phyloP scores from a whole-genome alignment of 2,797 vertebrate species.

The Phataginus tetradactyla region DNA sequence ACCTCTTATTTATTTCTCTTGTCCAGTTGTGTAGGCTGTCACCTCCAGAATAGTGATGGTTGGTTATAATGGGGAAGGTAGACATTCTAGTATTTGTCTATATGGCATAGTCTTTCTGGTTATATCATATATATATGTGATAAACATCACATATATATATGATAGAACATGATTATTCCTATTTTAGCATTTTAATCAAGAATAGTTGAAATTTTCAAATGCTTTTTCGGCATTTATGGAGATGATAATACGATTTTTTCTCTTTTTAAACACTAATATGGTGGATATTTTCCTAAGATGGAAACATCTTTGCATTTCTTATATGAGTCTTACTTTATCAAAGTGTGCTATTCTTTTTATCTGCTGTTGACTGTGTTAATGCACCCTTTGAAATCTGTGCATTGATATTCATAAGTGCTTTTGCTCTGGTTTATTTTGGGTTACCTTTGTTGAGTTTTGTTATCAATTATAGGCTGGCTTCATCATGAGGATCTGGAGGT shows the following conservation, averaged over 20 bases:
- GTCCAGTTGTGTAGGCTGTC: neutral
- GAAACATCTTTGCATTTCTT: neutral
- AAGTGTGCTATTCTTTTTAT: neutral
- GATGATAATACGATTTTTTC: neutral
- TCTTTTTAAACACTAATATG: neutral
- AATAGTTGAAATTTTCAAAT: neutral
- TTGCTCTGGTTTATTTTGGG: neutral
- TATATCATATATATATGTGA: neutral
- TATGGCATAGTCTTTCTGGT: neutral
- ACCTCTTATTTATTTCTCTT: conserved; percentile 2
- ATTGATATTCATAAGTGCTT: neutral
- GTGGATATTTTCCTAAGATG: neutral
- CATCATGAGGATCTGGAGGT: neutral
- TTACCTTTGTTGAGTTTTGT: conserved; percentile 6
- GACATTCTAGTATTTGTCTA: neutral
- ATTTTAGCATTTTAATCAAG: neutral
- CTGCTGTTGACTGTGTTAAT: neutral
- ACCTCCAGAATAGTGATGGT: neutral
- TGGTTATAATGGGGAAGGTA: neutral
- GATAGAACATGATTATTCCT: neutral
- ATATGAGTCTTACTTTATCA: neutral
- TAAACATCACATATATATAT: neutral
- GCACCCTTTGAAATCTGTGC: neutral
- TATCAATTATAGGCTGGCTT: neutral
- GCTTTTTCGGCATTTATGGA: neutral